Evolutionary conservation across 2,888 invertebrate species (phyloP).

Genomic region (Lapara coniferarum): DNA sequence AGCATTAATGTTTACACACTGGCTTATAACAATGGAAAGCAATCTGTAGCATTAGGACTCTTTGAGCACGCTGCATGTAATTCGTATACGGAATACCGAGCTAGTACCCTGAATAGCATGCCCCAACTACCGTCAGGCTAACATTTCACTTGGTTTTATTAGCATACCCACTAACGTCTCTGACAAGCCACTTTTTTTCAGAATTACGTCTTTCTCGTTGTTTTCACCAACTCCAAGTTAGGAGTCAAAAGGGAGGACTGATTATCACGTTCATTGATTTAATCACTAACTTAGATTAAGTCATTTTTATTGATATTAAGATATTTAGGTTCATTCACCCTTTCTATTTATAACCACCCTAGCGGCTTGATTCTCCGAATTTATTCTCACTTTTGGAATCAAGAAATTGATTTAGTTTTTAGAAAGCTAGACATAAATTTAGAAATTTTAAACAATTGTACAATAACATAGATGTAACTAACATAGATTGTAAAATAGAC

Average conservation of each 20-base stretch:
- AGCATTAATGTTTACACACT: slow-evolving; percentile 1
- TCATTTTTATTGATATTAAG: neutral
- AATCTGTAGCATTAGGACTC: slow-evolving; percentile 51
- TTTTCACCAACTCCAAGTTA: slow-evolving; percentile 9
- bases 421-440: slow-evolving; percentile 31
- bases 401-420: slow-evolving; percentile 1
- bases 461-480: slow-evolving; percentile 16
- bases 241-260: slow-evolving; percentile 27
- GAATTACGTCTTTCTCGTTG: slow-evolving; percentile 19
- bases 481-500: slow-evolving; percentile 19
- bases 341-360: slow-evolving; percentile 8
- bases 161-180: neutral
- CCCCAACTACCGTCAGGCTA: slow-evolving; percentile 33
- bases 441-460: slow-evolving; percentile 18
- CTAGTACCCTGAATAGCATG: slow-evolving; percentile 42
- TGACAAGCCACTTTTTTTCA: slow-evolving; percentile 25
- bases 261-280: slow-evolving; percentile 9
- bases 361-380: slow-evolving; percentile 17
- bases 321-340: slow-evolving; percentile 23
- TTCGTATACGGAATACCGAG: slow-evolving; percentile 21
- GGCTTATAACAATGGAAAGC: slow-evolving; percentile 56
- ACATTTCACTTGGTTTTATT: slow-evolving; percentile 33
- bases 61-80: slow-evolving; percentile 69
- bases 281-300: slow-evolving; percentile 19
- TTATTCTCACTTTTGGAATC: slow-evolving; percentile 13